A percentile compares a stretch with the other conserved stretches of the same genome.
These are phyloP conservation scores for Geococcyx californianus DNA, from an alignment of 2,113 vertebrate genomes.

Conservation along the genomic window DNA sequence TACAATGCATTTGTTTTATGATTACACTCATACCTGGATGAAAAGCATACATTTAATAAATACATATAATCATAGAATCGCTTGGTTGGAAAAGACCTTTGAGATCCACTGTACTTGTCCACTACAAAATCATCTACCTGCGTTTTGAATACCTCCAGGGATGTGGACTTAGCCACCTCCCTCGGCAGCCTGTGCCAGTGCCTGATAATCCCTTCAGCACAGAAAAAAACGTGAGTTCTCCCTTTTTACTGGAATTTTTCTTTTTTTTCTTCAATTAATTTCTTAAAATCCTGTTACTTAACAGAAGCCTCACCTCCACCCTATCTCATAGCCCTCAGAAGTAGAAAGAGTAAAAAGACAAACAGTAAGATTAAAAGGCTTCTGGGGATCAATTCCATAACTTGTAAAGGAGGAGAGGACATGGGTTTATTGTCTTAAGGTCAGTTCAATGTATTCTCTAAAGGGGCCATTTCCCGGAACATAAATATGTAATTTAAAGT, in stretches of 20 bases:
- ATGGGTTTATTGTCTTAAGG: neutral
- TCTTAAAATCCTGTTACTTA: slow-evolving; percentile 15
- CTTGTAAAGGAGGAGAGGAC: neutral
- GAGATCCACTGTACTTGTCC: too few relatives aligned
- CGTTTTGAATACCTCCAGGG: too few relatives aligned
- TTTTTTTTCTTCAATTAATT: neutral
- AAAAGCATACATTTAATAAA: neutral
- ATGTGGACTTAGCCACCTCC: too few relatives aligned
- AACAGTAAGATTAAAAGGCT: neutral
- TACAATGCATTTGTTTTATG: neutral
- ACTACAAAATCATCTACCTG: too few relatives aligned
- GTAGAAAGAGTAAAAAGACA: neutral
- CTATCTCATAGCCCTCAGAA: neutral
- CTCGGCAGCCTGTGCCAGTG: too few relatives aligned
- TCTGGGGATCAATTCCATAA: neutral
- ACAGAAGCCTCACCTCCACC: neutral
- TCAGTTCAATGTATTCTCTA: neutral
- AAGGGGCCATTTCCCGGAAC: slow-evolving; percentile 10
- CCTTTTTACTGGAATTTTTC: neutral
- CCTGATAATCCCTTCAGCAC: too few relatives aligned
- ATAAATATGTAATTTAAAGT: slow-evolving; percentile 31
- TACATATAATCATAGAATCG: too few relatives aligned
- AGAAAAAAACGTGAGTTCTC: neutral
- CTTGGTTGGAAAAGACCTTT: too few relatives aligned
- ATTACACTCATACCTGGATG: neutral